Conservation (phyloP, 2,797 vertebrate species). For the Aldrovandia affinis region DNA sequence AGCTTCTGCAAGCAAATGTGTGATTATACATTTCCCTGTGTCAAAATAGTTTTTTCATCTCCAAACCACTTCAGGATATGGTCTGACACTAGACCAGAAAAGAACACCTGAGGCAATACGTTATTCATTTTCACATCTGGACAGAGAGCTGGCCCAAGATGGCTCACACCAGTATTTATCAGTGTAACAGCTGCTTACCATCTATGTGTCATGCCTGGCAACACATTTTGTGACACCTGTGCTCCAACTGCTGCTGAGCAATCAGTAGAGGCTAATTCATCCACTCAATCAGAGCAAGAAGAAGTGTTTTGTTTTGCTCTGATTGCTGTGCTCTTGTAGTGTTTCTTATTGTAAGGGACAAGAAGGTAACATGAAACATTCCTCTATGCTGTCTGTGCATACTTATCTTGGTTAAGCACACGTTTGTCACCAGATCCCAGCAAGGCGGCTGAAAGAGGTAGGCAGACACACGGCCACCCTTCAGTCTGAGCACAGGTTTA, state of each 20-base stretch:
- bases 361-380: background rate
- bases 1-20: background rate
- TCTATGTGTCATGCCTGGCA: background rate
- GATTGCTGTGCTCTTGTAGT: no score
- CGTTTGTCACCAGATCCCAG: background rate
- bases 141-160: background rate
- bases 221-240: background rate
- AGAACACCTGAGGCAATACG: no score
- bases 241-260: background rate
- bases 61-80: background rate
- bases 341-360: background rate
- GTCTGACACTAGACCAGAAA: background rate
- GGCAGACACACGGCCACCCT: background rate
- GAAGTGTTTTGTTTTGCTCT: no score
- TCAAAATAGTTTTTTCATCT: background rate
- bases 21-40: background rate
- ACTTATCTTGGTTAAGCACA: background rate
- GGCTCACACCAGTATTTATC: background rate
- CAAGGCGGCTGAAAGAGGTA: background rate
- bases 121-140: background rate
- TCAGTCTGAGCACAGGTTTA: slow-evolving; percentile 48
- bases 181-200: background rate
- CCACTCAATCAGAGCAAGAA: background rate
- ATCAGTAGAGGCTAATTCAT: background rate
- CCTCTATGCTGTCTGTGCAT: background rate